Evolutionary conservation across 2,113 vertebrate genomes (phyloP), one percentile per base, ranked within the genome.

Genomic region (Myocastor coypus): DNA sequence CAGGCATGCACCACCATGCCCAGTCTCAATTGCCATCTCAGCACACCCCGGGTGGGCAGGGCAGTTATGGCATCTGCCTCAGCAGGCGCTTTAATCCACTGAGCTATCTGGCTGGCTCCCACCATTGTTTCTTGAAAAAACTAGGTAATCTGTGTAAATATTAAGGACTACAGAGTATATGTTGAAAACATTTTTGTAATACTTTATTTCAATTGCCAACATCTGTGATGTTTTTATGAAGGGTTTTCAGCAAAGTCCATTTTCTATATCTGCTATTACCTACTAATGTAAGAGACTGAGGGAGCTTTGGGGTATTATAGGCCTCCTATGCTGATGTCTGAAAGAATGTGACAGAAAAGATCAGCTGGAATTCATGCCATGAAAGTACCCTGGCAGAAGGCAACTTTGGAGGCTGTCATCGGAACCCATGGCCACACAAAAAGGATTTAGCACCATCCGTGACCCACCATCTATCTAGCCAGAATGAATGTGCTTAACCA

Each of bases 311-410:
- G 52, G 42, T 50, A 46, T 78, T 61, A 90, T 0, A 4, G 37
- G 92, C 81, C 77, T 12, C 92, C 88, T 22, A 71, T 0, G 2
- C 28, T 50, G 30, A 24, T 11, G 34, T 71, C 40, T 73, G 83
- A 86, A 89, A 84, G 32, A 50, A 32, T 22, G 63, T 63, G 40
- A 52, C 83, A 71, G 59, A 63, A 92, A 69, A 55, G 46, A 89
- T 40, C 22, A 59, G 22, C n/a, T 10, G 42, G 66, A 92, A 84
- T 19, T 19, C 37, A 55, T 64, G 30, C 13, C 75, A 46, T 20
- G 11, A 55, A 83, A 77, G 81, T 71, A 26, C 63, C 7, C 40
- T 92, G 90, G 88, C 40, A 34, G 50, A 73, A 94, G 87, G 89
- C 22, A 32, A 34, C 22, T 83, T 50, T 57, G 61, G 14, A 68